Evolutionary conservation across 2,888 invertebrate species (phyloP), one percentile per base, ranked within the genome.

Genomic region (Campopleginae sp.): DNA sequence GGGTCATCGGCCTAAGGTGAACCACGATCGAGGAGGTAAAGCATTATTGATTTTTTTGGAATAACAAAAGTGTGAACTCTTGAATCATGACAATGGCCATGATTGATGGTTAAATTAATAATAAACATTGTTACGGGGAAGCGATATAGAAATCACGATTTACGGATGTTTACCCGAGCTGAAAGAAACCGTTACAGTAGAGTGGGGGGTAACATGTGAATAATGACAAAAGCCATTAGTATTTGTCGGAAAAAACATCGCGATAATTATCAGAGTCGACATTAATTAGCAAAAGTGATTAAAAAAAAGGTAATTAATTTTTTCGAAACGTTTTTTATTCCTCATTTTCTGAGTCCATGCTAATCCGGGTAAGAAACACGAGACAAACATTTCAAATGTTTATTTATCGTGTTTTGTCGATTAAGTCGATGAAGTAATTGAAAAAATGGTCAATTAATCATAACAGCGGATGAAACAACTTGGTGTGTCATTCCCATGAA

Each of bases 401-500:
- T 27, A 12, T 14, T 27, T 5, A 27, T 27, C 27, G 23, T 58
- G 27, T 27, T 58, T 27, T 14, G 14, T 58, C 14, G 3, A 27
- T 14, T 31, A 48, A n/a, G 31, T 14, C n/a, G n/a, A 38, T 33
- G 19, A 19, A 19, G 38, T 33, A 48, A 65, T 33, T 42, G 19
- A 46, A 44, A 74, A 80, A 66, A 61, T 31, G 19, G 46, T 14
- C 6, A 72, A 77, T 48, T 54, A 46, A 65, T 17, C 48, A 33
- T 42, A 75, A 46, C 23, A 23, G 61, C 71, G 75, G 44, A 71
- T 80, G 66, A 61, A 71, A 83, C 72, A 83, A 79, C 54, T 79
- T 71, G 65, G 78, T 65, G 33, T 72, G 33, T 82, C 65, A 54
- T 72, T 86, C 75, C 61, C 33, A 44, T 76, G 72, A 72, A 65